These are phyloP conservation scores for Propithecus perrieri DNA, from an alignment of 2,797 vertebrate species.

Conservation along the genomic window DNA sequence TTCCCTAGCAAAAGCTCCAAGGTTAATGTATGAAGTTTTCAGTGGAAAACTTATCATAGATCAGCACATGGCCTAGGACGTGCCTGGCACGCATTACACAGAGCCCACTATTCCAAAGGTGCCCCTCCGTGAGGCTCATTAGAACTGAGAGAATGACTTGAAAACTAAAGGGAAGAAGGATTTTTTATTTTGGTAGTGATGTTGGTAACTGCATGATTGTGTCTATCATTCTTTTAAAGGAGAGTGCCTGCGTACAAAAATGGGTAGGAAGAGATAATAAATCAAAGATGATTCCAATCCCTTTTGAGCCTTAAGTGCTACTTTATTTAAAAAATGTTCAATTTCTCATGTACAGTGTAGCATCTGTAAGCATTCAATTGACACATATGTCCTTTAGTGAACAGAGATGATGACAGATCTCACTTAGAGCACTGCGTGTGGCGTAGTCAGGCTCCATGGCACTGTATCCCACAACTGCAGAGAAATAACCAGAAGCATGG, in stretches of 20 bases:
- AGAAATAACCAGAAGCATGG: neutral
- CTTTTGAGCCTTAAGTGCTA: neutral
- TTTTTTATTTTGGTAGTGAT: constrained; percentile 53
- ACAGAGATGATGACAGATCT: constrained; percentile 38
- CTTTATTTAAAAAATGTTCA: constrained; percentile 52
- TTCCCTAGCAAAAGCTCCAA: constrained; percentile 51
- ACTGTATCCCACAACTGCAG: neutral
- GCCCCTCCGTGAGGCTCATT: neutral
- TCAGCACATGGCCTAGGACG: neutral
- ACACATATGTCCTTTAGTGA: constrained; percentile 28
- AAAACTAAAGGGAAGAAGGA: constrained; percentile 24
- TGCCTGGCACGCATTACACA: neutral
- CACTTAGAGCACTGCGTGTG: neutral
- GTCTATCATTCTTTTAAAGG: constrained; percentile 41
- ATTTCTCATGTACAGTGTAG: constrained; percentile 10
- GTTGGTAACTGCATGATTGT: constrained; percentile 28
- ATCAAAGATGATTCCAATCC: neutral
- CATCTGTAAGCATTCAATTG: constrained; percentile 42
- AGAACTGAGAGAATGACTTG: neutral
- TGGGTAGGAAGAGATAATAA: neutral
- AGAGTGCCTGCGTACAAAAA: neutral
- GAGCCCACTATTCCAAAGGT: neutral
- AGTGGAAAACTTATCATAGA: constrained; percentile 34
- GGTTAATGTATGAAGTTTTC: constrained; percentile 64
- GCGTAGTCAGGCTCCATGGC: neutral